Evolutionary conservation across 2,888 invertebrate genomes (phyloP), one percentile per base, ranked within the genome.

Genomic region (Heterodera filipjevi): DNA sequence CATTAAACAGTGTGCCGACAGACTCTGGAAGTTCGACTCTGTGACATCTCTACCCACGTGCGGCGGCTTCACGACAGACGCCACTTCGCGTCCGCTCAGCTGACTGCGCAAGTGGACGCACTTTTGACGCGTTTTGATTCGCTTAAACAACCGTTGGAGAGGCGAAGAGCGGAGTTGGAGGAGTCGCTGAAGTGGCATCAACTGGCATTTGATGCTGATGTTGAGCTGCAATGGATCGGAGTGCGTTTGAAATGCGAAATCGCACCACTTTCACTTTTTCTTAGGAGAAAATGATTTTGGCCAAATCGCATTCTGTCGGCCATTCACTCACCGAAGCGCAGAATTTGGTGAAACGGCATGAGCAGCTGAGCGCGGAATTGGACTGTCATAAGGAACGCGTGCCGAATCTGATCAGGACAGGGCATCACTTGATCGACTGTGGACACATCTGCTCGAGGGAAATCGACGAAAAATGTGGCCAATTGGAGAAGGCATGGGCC

Each of bases 221-320:
- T 94, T 1, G 97, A 99, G 90, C 91, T 95, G 86, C 95, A 95
- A 89, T 99, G 98, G 98, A 94, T 98, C 83, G 93, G 49, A 14
- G 73, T 73, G 2, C 33, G 64, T n/a, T 33, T 32, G 59, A 59
- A 59, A 5, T 16, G 53, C 59, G 8, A 44, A 46, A 30, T 71
- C 71, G 14, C 22, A 19, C 5, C 59, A 73, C 14, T 14, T 19
- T 16, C 12, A 16, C 27, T 3, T 27, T 27, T 73, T 27, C 49
- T 27, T 22, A 93, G 64, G 97, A 97, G 90, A 94, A 95, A 81
- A 90, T 93, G 83, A 94, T 94, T 0, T 92, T 93, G 0, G 95
- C 95, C 0, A 92, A 93, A 0, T 93, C 94, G 0, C 88, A 89
- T 53, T 91, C 91, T 44, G 91, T 94, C 35, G 95, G 95, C 0